Percentiles rank a stretch among this genome's conserved stretches.
These are phyloP conservation scores for Andricus grossulariae DNA, from an alignment of 1,140 invertebrate species.

Conservation along the genomic window DNA sequence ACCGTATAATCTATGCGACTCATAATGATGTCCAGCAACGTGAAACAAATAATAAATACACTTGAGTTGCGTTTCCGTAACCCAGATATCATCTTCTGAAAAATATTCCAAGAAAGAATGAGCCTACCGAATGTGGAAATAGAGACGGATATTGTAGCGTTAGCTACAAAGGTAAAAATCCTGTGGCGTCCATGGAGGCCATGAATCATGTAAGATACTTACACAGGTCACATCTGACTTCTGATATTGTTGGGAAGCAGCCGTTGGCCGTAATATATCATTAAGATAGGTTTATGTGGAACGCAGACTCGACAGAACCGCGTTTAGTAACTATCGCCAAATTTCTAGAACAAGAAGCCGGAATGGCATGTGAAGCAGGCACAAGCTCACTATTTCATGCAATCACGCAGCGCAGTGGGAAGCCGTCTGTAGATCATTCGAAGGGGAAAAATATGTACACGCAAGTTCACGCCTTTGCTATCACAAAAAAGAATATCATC, in stretches of 20 bases:
- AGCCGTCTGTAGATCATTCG: too few relatives aligned
- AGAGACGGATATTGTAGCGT: neutral
- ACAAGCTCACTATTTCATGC: neutral
- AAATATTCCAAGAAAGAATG: constrained; percentile 25
- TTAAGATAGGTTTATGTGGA: constrained; percentile 13
- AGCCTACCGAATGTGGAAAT: neutral
- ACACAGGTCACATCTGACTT: neutral
- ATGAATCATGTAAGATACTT: constrained; percentile 22
- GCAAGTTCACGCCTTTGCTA: too few relatives aligned
- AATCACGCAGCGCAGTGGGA: too few relatives aligned
- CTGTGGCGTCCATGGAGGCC: constrained; percentile 7
- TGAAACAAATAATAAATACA: too few relatives aligned
- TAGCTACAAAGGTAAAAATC: constrained; percentile 22
- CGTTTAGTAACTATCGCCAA: neutral
- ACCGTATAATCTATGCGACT: too few relatives aligned
- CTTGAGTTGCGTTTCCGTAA: neutral
- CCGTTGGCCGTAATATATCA: neutral
- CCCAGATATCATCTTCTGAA: neutral
- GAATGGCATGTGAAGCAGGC: neutral
- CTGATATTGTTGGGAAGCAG: neutral
- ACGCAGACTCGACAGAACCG: neutral
- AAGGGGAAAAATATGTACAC: too few relatives aligned
- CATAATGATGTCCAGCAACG: too few relatives aligned
- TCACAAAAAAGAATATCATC: too few relatives aligned
- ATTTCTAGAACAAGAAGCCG: neutral